Percentiles rank a stretch among this genome's conserved stretches.
phyloP scores from a whole-genome alignment of 2,113 vertebrate species.

The Epinephelus cyanopodus region DNA sequence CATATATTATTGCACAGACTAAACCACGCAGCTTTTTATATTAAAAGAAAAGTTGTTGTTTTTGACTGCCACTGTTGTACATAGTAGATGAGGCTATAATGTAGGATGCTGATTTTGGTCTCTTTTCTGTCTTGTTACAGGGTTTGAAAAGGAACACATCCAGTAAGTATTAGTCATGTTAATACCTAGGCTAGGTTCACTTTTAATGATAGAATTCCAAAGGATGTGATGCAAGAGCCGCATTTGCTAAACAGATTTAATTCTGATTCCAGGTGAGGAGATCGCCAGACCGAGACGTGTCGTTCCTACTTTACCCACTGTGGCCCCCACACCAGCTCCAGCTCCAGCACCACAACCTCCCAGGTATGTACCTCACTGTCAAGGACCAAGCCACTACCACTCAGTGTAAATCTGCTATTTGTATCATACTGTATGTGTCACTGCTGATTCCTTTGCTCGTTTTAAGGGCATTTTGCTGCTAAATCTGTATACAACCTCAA shows the following conservation, averaged over 20 bases:
- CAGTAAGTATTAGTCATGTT: constrained; percentile 87
- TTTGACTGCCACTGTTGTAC: neutral
- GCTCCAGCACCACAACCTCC: constrained; percentile 81
- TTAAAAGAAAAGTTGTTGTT: neutral
- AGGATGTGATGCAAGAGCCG: neutral
- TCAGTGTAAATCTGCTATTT: neutral
- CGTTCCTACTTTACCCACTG: constrained; percentile 55
- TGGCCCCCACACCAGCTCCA: constrained; percentile 75
- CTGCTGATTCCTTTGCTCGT: neutral
- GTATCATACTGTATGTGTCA: neutral
- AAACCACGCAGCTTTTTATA: neutral
- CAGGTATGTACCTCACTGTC: constrained; percentile 80
- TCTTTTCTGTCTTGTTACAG: constrained; percentile 86
- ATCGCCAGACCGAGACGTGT: constrained; percentile 93
- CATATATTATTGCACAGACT: neutral
- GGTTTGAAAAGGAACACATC: constrained; percentile 94
- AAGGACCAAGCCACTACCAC: neutral
- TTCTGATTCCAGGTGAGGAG: constrained; percentile 89
- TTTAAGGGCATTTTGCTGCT: neutral
- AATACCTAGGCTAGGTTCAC: neutral
- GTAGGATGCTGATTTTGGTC: neutral
- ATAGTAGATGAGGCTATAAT: neutral
- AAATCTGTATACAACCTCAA: neutral
- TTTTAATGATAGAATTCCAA: neutral
- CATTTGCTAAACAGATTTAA: neutral